Evolutionary conservation across 2,797 vertebrate species (phyloP).

Genomic region (Orestias chungarensis): DNA sequence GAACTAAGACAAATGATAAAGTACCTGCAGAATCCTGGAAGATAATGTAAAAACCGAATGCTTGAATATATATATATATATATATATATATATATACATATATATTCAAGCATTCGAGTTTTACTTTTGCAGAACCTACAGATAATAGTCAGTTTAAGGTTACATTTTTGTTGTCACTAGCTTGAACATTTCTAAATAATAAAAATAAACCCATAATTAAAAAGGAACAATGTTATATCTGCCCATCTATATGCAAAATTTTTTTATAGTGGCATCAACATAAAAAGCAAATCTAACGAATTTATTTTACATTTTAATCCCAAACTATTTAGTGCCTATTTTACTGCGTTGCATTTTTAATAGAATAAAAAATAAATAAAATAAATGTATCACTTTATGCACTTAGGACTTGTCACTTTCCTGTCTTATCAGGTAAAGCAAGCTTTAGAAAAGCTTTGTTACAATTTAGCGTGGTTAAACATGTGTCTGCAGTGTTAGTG

Average conservation of each 20-base stretch:
- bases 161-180: background rate
- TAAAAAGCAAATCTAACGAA: slow-evolving; percentile 15
- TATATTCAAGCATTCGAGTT: background rate
- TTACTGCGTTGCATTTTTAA: no score
- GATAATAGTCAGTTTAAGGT: background rate
- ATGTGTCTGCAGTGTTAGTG: slow-evolving; percentile 48
- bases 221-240: slow-evolving; percentile 9
- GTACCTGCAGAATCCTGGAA: no score
- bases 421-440: slow-evolving; percentile 44
- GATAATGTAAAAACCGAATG: no score
- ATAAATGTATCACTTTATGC: slow-evolving; percentile 19
- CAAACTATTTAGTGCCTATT: no score
- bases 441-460: slow-evolving; percentile 57
- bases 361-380: no score
- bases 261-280: slow-evolving; percentile 24
- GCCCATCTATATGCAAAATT: slow-evolving; percentile 22
- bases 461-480: slow-evolving; percentile 59
- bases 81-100: no score
- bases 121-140: background rate
- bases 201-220: slow-evolving; percentile 8
- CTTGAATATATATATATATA: no score
- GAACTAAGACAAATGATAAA: no score
- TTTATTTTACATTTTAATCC: no score
- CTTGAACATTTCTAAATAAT: background rate
- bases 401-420: slow-evolving; percentile 20